Evolutionary conservation across 2,888 invertebrate genomes (phyloP).

Genomic region (Allacma fusca): DNA sequence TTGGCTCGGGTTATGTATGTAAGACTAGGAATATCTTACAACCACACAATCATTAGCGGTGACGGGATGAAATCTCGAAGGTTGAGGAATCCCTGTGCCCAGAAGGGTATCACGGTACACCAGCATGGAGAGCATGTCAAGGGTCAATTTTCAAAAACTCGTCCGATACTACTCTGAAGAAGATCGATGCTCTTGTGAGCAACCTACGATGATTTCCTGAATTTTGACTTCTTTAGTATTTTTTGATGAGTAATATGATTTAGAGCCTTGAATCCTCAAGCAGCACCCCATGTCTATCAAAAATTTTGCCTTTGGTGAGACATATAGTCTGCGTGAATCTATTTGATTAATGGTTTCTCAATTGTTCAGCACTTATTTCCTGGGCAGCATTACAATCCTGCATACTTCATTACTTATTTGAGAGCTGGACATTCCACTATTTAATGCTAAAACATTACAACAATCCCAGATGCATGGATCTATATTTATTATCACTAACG

Average conservation of each 20-base stretch:
- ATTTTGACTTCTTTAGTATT: background rate
- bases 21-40: background rate
- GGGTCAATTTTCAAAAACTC: background rate
- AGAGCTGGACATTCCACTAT: no score
- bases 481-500: no score
- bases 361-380: constrained; percentile 43
- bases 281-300: background rate
- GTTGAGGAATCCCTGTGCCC: background rate
- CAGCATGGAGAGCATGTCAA: background rate
- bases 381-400: background rate
- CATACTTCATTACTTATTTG: no score
- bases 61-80: no score
- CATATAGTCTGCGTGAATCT: constrained; percentile 17
- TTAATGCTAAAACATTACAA: no score
- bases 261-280: background rate
- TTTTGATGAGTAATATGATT: constrained; percentile 17
- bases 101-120: background rate
- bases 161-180: background rate
- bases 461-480: no score
- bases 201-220: constrained; percentile 4
- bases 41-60: no score
- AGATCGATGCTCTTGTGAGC: background rate
- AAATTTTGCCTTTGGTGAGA: constrained; percentile 13
- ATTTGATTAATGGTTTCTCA: constrained; percentile 40
- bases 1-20: background rate